Evolutionary conservation across 2,113 vertebrate species (phyloP).

Genomic region (Chunga burmeisteri): DNA sequence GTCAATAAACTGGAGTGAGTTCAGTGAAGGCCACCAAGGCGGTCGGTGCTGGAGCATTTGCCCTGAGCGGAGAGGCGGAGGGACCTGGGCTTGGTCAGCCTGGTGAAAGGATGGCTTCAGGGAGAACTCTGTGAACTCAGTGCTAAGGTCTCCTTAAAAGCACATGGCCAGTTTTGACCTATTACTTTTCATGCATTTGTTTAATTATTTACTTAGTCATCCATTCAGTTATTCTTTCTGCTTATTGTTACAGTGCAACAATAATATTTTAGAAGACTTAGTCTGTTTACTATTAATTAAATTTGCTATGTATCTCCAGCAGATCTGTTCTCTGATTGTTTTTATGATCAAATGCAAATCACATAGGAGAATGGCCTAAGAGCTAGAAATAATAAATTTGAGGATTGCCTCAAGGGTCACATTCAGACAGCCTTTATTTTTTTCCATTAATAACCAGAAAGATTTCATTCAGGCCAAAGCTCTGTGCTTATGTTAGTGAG

Average conservation of each 20-base stretch:
- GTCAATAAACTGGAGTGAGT: not conserved
- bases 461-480: not conserved
- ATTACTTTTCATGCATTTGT: not conserved
- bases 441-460: conserved; percentile 15
- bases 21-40: not conserved
- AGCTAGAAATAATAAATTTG: conserved; percentile 22
- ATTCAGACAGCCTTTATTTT: conserved; percentile 5
- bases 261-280: not conserved
- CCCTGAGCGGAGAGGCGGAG: not conserved
- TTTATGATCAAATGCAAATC: conserved; percentile 14
- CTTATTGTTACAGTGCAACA: not conserved
- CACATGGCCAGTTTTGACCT: not conserved
- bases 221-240: not conserved
- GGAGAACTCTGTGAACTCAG: not conserved
- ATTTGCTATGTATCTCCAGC: not conserved
- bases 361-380: not conserved
- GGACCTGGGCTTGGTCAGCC: not conserved
- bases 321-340: conserved; percentile 2
- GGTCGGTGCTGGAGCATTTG: not conserved
- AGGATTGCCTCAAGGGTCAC: not conserved
- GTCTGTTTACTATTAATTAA: conserved; percentile 13
- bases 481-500: not conserved
- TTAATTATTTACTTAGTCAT: not conserved
- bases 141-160: not conserved
- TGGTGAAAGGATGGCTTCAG: not conserved